Evolutionary conservation across 2,888 invertebrate species (phyloP).

Genomic region (Oxystoma pomonae): DNA sequence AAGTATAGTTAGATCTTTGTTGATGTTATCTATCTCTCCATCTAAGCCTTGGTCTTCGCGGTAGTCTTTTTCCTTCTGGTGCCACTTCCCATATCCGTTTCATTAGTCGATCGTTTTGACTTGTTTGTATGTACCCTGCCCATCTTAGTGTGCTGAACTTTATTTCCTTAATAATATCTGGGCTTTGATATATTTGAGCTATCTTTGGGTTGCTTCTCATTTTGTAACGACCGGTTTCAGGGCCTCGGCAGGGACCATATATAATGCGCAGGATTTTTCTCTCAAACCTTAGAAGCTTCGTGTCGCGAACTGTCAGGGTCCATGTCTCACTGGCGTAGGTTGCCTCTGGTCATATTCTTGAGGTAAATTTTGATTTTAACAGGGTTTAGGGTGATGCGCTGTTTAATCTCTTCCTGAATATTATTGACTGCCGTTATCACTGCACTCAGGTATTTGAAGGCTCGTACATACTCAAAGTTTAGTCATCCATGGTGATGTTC

Average conservation of each 20-base stretch:
- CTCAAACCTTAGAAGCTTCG: too few relatives aligned
- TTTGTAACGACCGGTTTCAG: too few relatives aligned
- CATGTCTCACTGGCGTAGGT: too few relatives aligned
- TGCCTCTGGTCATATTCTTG: neutral
- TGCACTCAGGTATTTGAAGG: slow-evolving; percentile 9
- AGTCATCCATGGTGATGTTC: slow-evolving; percentile 10
- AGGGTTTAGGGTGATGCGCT: neutral
- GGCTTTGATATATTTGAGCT: too few relatives aligned
- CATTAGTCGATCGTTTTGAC: too few relatives aligned
- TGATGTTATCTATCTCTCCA: neutral
- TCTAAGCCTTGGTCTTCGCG: neutral
- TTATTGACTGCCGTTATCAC: slow-evolving; percentile 2
- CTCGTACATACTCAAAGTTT: slow-evolving; percentile 7
- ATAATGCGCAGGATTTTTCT: too few relatives aligned
- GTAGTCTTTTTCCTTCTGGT: neutral
- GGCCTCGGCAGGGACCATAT: too few relatives aligned
- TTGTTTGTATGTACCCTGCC: neutral
- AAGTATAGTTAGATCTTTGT: too few relatives aligned
- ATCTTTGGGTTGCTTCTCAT: too few relatives aligned
- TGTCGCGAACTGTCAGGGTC: too few relatives aligned
- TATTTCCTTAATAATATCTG: too few relatives aligned
- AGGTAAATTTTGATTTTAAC: slow-evolving; percentile 7
- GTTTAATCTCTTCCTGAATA: neutral
- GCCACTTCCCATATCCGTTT: too few relatives aligned
- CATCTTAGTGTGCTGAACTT: neutral